These are phyloP conservation scores for Iphiclides podalirius DNA, from an alignment of 2,888 invertebrate genomes.

Conservation along the genomic window DNA sequence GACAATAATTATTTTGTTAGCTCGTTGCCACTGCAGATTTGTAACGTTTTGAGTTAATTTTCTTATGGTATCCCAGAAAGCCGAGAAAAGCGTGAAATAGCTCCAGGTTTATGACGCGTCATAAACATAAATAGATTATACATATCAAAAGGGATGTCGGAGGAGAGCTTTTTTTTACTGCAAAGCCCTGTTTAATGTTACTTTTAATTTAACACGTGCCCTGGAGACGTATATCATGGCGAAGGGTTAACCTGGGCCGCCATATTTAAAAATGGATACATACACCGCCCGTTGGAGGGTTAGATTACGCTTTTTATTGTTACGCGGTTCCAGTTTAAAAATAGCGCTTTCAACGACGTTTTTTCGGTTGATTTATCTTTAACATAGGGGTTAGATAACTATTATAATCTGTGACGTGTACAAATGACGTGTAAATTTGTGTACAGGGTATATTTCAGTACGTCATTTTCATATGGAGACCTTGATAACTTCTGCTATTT, in stretches of 20 bases:
- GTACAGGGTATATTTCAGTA: too few species aligned
- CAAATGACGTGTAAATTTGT: conserved; percentile 34
- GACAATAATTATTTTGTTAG: too few species aligned
- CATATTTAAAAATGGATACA: conserved; percentile 67
- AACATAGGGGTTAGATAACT: conserved; percentile 26
- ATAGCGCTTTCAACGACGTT: conserved; percentile 63
- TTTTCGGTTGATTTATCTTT: conserved; percentile 51
- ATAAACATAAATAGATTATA: conserved; percentile 45
- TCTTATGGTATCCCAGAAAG: background rate
- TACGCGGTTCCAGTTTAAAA: conserved; percentile 47
- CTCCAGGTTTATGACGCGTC: conserved; percentile 35
- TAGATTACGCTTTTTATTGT: conserved; percentile 60
- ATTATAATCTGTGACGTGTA: conserved; percentile 34
- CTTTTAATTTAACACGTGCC: conserved; percentile 64
- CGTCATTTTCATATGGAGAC: too few species aligned
- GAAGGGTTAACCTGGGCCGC: conserved; percentile 56
- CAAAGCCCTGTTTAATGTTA: conserved; percentile 53
- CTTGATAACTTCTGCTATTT: too few species aligned
- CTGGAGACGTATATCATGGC: conserved; percentile 51
- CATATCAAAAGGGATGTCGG: conserved; percentile 34
- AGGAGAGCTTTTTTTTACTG: conserved; percentile 35
- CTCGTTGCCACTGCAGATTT: too few species aligned
- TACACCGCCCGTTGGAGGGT: conserved; percentile 52
- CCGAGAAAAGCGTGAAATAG: conserved; percentile 25
- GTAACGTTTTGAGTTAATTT: too few species aligned